Evolutionary conservation across 2,113 vertebrate species (phyloP).

Genomic region (Acanthisitta chloris): DNA sequence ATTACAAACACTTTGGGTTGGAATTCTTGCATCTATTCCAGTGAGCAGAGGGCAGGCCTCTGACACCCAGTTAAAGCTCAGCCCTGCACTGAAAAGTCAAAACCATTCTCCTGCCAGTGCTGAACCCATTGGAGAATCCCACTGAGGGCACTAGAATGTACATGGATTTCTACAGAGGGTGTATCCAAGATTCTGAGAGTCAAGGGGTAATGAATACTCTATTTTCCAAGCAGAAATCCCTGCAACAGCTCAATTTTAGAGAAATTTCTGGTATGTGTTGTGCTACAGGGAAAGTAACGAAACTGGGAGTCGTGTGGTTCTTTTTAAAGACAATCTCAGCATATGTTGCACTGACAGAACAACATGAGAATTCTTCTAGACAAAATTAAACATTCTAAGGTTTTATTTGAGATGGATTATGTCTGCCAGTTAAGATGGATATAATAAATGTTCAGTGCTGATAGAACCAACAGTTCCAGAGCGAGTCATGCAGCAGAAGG

Average conservation of each 20-base stretch:
- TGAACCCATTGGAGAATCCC: neutral
- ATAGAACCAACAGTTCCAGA: neutral
- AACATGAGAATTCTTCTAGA: neutral
- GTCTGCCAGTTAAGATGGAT: neutral
- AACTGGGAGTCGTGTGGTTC: neutral
- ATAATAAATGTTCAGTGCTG: neutral
- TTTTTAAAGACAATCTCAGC: neutral
- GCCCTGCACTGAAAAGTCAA: neutral
- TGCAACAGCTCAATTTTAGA: neutral
- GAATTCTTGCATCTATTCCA: neutral
- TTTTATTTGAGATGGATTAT: neutral
- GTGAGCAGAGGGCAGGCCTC: accelerated
- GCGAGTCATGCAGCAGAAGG: neutral
- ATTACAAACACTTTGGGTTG: neutral
- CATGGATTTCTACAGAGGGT: neutral
- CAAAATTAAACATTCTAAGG: neutral
- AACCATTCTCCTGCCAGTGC: neutral
- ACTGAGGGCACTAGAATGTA: neutral
- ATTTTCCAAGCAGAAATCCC: neutral
- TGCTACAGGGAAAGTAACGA: neutral
- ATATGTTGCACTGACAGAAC: neutral
- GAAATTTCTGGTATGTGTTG: neutral
- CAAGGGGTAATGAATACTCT: neutral
- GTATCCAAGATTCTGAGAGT: neutral
- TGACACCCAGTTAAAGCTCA: neutral